Base-by-base conservation (phyloP, 1,140 invertebrate genomes). In the Tetragnatha versicolor region DNA sequence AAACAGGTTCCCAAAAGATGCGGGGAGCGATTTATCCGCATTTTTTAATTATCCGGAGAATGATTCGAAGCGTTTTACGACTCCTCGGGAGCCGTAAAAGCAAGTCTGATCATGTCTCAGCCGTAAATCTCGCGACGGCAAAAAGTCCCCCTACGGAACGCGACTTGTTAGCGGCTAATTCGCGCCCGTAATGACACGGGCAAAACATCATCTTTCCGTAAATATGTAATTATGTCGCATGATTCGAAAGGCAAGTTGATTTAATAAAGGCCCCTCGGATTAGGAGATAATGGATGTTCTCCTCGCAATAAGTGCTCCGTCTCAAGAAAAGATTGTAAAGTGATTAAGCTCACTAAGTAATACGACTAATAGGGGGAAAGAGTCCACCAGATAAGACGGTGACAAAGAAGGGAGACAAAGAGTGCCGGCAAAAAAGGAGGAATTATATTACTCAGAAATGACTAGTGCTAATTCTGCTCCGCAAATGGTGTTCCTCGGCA, bases 301-400 rank as follows among this genome's bases (percentile, higher is more conserved):
- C 29, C n/a, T 17, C 5, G 60, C 27, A 27, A 37, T 58, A 79
- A 60, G n/a, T n/a, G 53, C 51, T 29, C 4, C 14, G 60, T 12
- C 63, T 35, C 37, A 79, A 69, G 65, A 79, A 79, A 69, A 79
- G 76, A 69, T 58, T 69, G 63, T 69, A 79, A 69, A 79, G 65
- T 79, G 76, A 79, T 79, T 79, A 79, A 79, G 63, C 53, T 60
- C 65, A 35, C 76, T 79, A 69, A 79, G 76, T 79, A 79, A 79
- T 69, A 61, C 47, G 63, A 39, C 76, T 79, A 79, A 79, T 79
- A 79, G 76, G 49, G 68, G 37, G 69, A 79, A 79, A 69, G 76
- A 79, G 76, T 20, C 65, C 7, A 47, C 20, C 58, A 51, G 47
- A 63, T 65, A 49, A 65, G 73, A 65, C 37, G 33, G 45, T 42